Evolutionary conservation across 2,888 invertebrate genomes (phyloP).

Genomic region (Rhogogaster chlorosoma): DNA sequence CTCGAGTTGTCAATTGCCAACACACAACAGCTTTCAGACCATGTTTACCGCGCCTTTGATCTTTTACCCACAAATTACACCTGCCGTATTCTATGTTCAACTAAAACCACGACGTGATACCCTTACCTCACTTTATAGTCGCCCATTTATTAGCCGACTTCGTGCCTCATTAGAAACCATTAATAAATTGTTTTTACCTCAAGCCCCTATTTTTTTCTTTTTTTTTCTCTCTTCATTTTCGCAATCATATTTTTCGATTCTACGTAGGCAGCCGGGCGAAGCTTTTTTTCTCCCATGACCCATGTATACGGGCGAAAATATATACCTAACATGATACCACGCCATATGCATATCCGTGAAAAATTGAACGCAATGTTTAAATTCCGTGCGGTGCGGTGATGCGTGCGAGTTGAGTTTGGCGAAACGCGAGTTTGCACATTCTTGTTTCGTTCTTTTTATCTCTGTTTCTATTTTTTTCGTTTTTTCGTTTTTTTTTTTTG

Average conservation of each 20-base stretch:
- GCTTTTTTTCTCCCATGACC: not conserved
- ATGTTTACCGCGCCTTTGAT: conserved; percentile 40
- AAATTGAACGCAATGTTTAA: not conserved
- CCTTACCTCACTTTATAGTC: not conserved
- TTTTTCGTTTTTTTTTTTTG: not conserved
- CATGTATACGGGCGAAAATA: no score
- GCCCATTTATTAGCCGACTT: not conserved
- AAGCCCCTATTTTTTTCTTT: not conserved
- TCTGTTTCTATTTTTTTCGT: not conserved
- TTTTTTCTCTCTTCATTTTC: no score
- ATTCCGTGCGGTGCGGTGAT: not conserved
- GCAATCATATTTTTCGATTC: not conserved
- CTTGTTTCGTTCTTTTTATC: not conserved
- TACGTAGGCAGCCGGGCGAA: not conserved
- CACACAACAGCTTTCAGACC: conserved; percentile 35
- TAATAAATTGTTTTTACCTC: not conserved
- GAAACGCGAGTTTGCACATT: not conserved
- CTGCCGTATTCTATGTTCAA: not conserved
- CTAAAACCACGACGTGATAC: conserved; percentile 21
- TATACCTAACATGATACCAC: no score
- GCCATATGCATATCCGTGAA: no score
- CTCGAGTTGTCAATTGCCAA: conserved; percentile 35
- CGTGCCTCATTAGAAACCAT: not conserved
- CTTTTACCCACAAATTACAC: conserved; percentile 46
- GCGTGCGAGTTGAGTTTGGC: not conserved